Conservation (phyloP, 2,113 vertebrate genomes). For the Myxocyprinus asiaticus region DNA sequence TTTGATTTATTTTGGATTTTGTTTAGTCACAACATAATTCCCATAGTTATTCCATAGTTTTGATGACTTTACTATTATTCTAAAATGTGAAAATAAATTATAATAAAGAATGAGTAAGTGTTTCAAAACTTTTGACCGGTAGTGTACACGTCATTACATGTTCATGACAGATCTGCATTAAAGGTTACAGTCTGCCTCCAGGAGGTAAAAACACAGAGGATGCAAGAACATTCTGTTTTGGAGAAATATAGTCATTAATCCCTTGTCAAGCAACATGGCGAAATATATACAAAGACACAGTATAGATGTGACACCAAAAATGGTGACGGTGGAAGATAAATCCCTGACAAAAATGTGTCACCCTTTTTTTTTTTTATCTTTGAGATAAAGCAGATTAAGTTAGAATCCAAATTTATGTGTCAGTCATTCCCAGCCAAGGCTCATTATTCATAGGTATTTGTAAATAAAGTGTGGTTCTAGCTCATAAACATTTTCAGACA, state of each 20-base stretch:
- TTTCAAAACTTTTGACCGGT: no score
- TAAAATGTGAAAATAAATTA: no score
- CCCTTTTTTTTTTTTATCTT: slow-evolving; percentile 2
- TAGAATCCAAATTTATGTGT: neutral
- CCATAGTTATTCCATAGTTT: no score
- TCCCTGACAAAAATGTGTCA: neutral
- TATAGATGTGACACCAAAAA: neutral
- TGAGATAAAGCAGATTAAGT: slow-evolving; percentile 16
- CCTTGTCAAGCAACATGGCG: slow-evolving; percentile 19
- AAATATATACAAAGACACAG: slow-evolving; percentile 11
- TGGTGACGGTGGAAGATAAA: neutral
- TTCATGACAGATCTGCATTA: slow-evolving; percentile 26
- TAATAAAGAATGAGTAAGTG: no score
- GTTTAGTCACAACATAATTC: no score
- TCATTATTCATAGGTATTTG: no score
- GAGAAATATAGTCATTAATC: slow-evolving; percentile 40
- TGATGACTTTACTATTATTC: no score
- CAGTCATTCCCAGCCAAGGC: neutral
- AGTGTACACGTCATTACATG: neutral
- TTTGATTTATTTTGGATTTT: no score
- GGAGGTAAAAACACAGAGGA: slow-evolving; percentile 32
- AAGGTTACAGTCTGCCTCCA: slow-evolving; percentile 5
- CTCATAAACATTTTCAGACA: no score
- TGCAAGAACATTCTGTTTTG: slow-evolving; percentile 10
- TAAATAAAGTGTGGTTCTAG: no score